phyloP scores from a whole-genome alignment of 2,888 invertebrate species.

The Cataglyphis altisquamis region DNA sequence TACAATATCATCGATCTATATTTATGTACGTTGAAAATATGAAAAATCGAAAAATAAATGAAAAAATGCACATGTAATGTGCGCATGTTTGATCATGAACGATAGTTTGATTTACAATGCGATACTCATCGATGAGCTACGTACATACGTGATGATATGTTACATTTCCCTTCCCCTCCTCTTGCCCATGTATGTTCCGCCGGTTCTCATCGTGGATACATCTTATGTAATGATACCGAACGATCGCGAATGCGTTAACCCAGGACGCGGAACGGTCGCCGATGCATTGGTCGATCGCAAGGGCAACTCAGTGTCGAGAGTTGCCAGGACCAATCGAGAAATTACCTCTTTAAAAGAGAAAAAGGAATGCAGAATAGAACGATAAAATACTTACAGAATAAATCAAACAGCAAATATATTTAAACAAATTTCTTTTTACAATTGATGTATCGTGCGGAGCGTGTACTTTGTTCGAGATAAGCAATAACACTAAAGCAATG shows the following conservation, averaged over 20 bases:
- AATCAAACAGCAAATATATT: no score
- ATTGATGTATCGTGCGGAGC: no score
- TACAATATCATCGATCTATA: slow-evolving; percentile 5
- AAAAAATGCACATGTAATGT: not conserved
- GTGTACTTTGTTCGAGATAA: no score
- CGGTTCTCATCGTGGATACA: slow-evolving; percentile 45
- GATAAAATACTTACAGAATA: no score
- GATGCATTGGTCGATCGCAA: slow-evolving; percentile 21
- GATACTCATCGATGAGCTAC: not conserved
- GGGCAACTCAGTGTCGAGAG: not conserved
- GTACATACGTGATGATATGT: not conserved
- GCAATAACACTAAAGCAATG: no score
- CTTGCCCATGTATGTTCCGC: not conserved
- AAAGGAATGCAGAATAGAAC: no score
- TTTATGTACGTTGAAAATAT: not conserved
- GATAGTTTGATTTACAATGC: not conserved
- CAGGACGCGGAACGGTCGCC: slow-evolving; percentile 34
- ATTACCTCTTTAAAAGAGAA: not conserved
- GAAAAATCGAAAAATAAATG: not conserved
- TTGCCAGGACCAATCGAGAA: slow-evolving; percentile 41
- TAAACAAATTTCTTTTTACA: no score
- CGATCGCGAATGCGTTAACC: slow-evolving; percentile 62
- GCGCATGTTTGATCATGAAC: not conserved
- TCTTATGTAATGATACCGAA: slow-evolving; percentile 64
- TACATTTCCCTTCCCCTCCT: not conserved